phyloP scores from a whole-genome alignment of 2,888 invertebrate genomes.

The Latrodectus hesperus region DNA sequence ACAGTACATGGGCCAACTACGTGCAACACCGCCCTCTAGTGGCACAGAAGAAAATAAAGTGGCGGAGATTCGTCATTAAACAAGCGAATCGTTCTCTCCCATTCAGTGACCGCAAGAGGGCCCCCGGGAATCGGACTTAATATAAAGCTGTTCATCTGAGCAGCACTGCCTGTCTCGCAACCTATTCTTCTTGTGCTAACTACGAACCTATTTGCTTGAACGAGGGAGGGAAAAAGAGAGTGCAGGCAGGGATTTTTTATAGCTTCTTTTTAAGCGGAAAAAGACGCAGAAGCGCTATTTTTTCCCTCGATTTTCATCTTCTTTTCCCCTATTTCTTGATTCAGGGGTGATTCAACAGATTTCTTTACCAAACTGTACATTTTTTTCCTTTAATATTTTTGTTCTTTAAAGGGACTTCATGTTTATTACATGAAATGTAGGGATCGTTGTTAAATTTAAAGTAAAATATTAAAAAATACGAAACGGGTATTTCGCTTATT shows the following conservation, averaged over 20 bases:
- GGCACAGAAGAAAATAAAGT: conserved; percentile 13
- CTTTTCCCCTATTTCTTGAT: conserved; percentile 1
- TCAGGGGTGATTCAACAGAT: conserved; percentile 61
- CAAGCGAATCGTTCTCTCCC: conserved; percentile 13
- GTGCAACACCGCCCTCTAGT: conserved; percentile 4
- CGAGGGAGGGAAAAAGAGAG: conserved; percentile 1
- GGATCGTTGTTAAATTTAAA: no score
- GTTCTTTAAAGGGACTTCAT: no score
- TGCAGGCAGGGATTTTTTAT: conserved; percentile 6
- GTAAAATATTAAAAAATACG: no score
- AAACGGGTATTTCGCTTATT: no score
- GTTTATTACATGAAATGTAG: no score
- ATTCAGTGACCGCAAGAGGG: conserved; percentile 44
- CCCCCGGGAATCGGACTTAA: conserved; percentile 45
- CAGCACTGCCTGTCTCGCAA: conserved; percentile 12
- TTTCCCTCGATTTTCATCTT: not conserved
- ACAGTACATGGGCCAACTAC: not conserved
- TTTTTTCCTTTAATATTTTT: conserved; percentile 7
- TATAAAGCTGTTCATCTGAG: conserved; percentile 55
- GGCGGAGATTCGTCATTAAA: conserved; percentile 12
- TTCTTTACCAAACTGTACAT: conserved; percentile 17
- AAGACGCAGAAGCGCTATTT: not conserved
- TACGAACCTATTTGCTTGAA: conserved; percentile 36
- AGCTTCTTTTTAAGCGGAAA: conserved; percentile 50
- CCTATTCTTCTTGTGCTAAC: conserved; percentile 29